Base-by-base conservation (phyloP, 2,113 vertebrate genomes). In the Clupea harengus region DNA sequence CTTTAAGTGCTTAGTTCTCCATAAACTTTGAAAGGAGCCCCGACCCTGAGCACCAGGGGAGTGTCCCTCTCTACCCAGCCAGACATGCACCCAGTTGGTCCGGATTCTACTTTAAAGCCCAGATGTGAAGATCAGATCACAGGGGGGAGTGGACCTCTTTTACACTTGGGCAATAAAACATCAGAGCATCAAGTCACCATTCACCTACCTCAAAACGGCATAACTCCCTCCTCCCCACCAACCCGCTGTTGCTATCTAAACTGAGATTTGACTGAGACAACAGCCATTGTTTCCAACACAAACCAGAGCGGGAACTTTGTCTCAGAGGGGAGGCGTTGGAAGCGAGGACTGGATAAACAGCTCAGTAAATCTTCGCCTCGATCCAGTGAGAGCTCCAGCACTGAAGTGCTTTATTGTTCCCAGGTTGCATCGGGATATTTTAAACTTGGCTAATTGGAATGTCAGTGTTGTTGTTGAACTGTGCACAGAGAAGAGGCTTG, bases 261-360 rank as follows among this genome's bases (percentile, higher is more conserved):
- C 64, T 9, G 64, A 72, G 64, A 32, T 28, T 72, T 25, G 2
- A 32, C 64, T 72, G 64, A 72, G n/a, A 72, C 64, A 72, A 72
- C 64, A 72, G 64, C 64, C 64, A 28, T 72, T 72, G 64, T 72
- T 72, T 72, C 64, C 64, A 72, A 72, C n/a, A 28, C 64, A 72
- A 72, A 72, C 64, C 25, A 8, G 5, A 72, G 64, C 13, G 64
- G 64, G 25, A 72, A 28, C 10, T 6, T 32, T 2, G 25, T 11
- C 25, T 25, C 64, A 72, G 64, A 72, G n/a, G 64, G 64, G 64
- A 72, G 64, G 28, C 2, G 25, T 3, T 9, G n/a, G 64, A 6
- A 67, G 64, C 6, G 25, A 72, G 64, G 28, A 28, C 25, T 13
- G 64, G 25, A 72, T 32, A 72, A 72, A 72, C 64, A 72, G 64